These are phyloP conservation scores for Pogonomyrmex californicus DNA, from an alignment of 1,140 invertebrate genomes.

Conservation along the genomic window DNA sequence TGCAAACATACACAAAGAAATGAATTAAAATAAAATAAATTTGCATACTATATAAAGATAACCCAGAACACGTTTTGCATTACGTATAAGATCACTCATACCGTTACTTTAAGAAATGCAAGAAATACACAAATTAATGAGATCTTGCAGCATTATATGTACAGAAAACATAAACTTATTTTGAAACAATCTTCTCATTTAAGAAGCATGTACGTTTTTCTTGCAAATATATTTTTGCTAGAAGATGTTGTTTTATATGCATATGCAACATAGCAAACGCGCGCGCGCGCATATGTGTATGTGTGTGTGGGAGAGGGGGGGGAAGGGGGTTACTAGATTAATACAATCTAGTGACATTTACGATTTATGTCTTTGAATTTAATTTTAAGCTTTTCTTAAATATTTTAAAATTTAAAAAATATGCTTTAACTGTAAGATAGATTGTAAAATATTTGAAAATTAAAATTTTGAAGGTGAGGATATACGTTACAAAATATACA, in stretches of 20 bases:
- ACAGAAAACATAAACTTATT: not conserved
- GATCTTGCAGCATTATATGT: not conserved
- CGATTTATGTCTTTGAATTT: not conserved
- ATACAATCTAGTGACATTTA: slow-evolving; percentile 4
- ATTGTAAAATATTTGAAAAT: not conserved
- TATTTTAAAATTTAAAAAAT: not conserved
- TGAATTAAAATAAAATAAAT: too few relatives aligned
- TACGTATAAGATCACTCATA: not conserved
- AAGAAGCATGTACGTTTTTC: not conserved
- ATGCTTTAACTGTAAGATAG: not conserved
- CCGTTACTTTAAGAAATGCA: not conserved
- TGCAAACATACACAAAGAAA: too few relatives aligned
- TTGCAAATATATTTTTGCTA: not conserved
- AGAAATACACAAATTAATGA: not conserved
- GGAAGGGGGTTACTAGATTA: not conserved
- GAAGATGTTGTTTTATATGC: too few relatives aligned
- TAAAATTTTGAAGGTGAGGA: not conserved
- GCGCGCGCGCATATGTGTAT: too few relatives aligned
- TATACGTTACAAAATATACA: not conserved
- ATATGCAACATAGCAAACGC: too few relatives aligned
- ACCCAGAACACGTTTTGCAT: not conserved
- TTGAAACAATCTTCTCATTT: not conserved
- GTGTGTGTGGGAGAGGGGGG: too few relatives aligned
- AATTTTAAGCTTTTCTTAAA: not conserved
- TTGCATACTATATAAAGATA: not conserved